Conservation (phyloP, 2,888 invertebrate genomes). For the Volucella bombylans region DNA sequence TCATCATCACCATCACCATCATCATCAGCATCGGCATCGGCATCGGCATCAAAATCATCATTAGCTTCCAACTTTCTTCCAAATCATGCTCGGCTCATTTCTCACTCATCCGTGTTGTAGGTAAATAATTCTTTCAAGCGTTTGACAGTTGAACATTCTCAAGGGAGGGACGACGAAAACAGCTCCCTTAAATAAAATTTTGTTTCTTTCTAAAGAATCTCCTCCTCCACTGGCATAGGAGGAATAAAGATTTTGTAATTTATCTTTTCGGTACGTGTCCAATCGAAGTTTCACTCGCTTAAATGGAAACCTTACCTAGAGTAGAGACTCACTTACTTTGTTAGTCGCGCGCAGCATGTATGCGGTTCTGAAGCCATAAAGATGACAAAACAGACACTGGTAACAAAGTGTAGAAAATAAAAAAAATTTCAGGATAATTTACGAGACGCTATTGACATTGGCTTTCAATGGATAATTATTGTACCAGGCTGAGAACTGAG, state of each 20-base stretch:
- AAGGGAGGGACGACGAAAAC: conserved; percentile 52
- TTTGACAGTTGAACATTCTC: conserved; percentile 71
- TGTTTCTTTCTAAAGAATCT: conserved; percentile 58
- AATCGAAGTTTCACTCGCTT: conserved; percentile 65
- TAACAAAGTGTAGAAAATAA: conserved; percentile 20
- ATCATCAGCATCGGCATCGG: background rate
- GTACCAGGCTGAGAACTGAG: conserved; percentile 34
- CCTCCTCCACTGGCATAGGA: conserved; percentile 14
- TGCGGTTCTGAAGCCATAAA: conserved; percentile 68
- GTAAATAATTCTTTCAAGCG: conserved; percentile 69
- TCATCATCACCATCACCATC: conserved; percentile 51
- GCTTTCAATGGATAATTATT: conserved; percentile 58
- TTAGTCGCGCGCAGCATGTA: conserved; percentile 62
- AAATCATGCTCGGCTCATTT: conserved; percentile 70
- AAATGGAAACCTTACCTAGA: conserved; percentile 47
- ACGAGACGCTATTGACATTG: conserved; percentile 60
- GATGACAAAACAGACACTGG: conserved; percentile 68
- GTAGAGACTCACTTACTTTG: conserved; percentile 47
- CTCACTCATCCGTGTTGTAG: conserved; percentile 70
- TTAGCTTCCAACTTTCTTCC: conserved; percentile 64
- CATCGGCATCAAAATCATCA: conserved; percentile 41
- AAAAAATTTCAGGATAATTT: conserved; percentile 57
- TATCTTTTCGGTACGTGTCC: conserved; percentile 70
- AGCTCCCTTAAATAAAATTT: conserved; percentile 71
- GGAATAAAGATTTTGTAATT: conserved; percentile 54